phyloP scores from a whole-genome alignment of 2,113 vertebrate species.

The Toxostoma redivivum region DNA sequence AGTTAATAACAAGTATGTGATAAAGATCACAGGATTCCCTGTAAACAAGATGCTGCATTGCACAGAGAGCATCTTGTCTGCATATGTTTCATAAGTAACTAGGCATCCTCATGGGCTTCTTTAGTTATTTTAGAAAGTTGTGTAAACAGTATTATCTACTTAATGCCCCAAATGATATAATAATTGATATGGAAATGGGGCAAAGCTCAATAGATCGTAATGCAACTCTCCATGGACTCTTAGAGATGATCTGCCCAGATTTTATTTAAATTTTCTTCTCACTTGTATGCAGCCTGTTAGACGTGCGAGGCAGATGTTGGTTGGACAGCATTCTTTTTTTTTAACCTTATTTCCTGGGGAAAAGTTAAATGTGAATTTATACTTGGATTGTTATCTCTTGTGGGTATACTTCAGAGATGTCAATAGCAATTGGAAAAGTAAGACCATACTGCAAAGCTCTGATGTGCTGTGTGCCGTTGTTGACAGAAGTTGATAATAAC shows the following conservation, averaged over 20 bases:
- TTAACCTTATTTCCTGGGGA: neutral
- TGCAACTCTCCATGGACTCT: slow-evolving; percentile 6
- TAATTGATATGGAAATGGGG: slow-evolving; percentile 65
- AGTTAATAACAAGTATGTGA: slow-evolving; percentile 56
- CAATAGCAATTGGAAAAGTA: neutral
- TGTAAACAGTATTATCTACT: slow-evolving; percentile 61
- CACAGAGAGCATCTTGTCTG: slow-evolving; percentile 57
- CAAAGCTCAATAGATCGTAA: slow-evolving; percentile 39
- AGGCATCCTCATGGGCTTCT: slow-evolving; percentile 58
- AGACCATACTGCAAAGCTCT: neutral
- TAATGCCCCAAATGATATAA: slow-evolving; percentile 60
- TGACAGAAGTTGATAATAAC: neutral
- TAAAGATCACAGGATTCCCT: slow-evolving; percentile 68
- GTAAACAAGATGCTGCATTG: slow-evolving; percentile 65
- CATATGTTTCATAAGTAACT: slow-evolving; percentile 63
- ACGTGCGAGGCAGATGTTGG: neutral
- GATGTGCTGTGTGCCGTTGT: neutral
- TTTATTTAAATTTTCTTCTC: slow-evolving; percentile 42
- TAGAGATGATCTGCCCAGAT: slow-evolving; percentile 33
- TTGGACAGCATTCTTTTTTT: neutral
- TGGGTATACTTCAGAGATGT: neutral
- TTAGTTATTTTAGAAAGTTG: slow-evolving; percentile 53
- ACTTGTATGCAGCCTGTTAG: neutral
- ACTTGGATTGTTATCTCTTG: neutral
- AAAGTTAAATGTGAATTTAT: neutral